Evolutionary conservation across 2,888 invertebrate species (phyloP).

Genomic region (Noctua janthina): DNA sequence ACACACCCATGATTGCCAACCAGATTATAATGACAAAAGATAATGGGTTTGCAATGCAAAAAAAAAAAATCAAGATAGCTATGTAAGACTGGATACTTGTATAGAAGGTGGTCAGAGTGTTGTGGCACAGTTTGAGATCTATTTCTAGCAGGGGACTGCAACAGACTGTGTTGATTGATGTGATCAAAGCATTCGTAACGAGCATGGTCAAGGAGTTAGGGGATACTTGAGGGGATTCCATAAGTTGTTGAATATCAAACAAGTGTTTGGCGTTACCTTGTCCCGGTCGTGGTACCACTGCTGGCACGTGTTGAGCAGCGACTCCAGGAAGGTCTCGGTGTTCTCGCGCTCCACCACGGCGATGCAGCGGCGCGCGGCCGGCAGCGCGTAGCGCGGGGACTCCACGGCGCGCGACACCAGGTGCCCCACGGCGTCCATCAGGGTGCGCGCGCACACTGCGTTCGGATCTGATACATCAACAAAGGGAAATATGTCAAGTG

Average conservation of each 20-base stretch:
- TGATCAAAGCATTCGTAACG: background rate
- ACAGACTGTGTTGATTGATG: background rate
- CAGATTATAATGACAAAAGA: too few species aligned
- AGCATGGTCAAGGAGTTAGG: background rate
- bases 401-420: constrained; percentile 95
- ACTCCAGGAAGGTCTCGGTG: constrained; percentile 96
- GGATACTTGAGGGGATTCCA: background rate
- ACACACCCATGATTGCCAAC: background rate
- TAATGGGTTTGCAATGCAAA: too few species aligned
- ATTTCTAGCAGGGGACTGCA: background rate
- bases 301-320: constrained; percentile 96
- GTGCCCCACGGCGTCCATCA: constrained; percentile 96
- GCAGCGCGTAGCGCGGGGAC: constrained; percentile 94
- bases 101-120: background rate
- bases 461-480: constrained; percentile 92
- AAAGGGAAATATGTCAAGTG: background rate
- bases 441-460: constrained; percentile 91
- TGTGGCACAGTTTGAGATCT: background rate
- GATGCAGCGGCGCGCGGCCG: constrained; percentile 96
- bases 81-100: background rate
- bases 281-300: constrained; percentile 95
- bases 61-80: background rate
- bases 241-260: background rate
- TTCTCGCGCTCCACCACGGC: constrained; percentile 96
- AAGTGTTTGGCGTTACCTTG: constrained; percentile 62